These are phyloP conservation scores for Linurgus olivaceus DNA, from an alignment of 2,797 vertebrate genomes.

Conservation along the genomic window DNA sequence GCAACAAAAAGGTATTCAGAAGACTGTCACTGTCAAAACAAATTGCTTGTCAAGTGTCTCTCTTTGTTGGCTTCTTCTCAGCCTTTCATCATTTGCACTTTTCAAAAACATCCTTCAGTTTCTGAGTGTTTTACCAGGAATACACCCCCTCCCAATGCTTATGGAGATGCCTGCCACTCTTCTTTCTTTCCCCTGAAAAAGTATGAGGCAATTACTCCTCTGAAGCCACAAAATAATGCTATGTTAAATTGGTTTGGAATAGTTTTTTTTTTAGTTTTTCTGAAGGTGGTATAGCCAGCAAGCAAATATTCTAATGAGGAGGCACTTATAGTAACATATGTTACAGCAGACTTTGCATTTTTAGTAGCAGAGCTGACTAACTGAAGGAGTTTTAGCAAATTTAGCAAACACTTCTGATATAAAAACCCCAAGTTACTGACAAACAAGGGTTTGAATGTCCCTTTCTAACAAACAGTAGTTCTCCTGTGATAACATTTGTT, in stretches of 20 bases:
- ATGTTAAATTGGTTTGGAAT: background rate
- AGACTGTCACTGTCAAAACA: background rate
- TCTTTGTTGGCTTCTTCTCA: constrained; percentile 7
- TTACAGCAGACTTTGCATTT: background rate
- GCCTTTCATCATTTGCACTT: background rate
- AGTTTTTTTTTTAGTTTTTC: background rate
- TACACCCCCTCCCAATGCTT: background rate
- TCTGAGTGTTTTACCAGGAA: background rate
- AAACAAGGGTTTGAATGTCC: constrained; percentile 40
- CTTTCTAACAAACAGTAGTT: constrained; percentile 35
- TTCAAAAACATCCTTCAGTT: background rate
- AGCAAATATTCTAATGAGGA: background rate
- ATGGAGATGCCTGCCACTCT: background rate
- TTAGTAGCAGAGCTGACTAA: background rate
- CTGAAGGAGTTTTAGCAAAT: background rate
- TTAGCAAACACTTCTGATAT: background rate
- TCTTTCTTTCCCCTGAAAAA: background rate
- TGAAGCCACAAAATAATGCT: background rate
- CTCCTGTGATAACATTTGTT: constrained; percentile 43
- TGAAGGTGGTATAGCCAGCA: background rate
- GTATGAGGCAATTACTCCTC: background rate
- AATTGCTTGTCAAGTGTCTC: background rate
- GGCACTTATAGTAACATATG: background rate
- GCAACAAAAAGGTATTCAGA: background rate
- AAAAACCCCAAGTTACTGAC: background rate